Conservation (phyloP, 2,888 invertebrate genomes). For the Cheilosia scutellata region DNA sequence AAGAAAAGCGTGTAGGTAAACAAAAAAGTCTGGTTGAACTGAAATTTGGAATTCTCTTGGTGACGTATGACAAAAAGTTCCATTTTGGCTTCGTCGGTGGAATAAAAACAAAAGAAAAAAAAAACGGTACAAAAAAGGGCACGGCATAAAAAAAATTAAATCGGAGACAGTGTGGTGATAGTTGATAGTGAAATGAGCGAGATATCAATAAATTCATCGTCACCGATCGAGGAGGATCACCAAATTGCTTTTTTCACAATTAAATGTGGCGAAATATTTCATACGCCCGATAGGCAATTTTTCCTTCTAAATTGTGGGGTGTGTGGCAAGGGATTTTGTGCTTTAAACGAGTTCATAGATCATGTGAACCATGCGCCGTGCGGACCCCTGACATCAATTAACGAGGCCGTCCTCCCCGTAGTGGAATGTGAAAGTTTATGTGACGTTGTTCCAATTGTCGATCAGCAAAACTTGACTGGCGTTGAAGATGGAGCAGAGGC, state of each 20-base stretch:
- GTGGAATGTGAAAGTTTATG: constrained; percentile 36
- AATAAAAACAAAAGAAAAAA: constrained; percentile 24
- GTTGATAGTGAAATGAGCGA: constrained; percentile 29
- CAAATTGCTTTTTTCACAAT: constrained; percentile 58
- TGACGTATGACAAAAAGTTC: constrained; percentile 44
- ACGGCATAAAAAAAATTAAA: background rate
- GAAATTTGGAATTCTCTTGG: constrained; percentile 30
- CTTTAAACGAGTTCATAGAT: constrained; percentile 56
- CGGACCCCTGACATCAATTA: background rate
- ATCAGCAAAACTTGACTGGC: background rate
- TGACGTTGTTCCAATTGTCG: constrained; percentile 6
- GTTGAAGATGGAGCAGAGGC: constrained; percentile 35
- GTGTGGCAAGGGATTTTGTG: constrained; percentile 62
- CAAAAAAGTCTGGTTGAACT: constrained; percentile 52
- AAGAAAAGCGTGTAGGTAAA: constrained; percentile 45
- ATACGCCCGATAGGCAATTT: constrained; percentile 59
- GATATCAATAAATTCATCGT: constrained; percentile 17
- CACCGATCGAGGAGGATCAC: constrained; percentile 36
- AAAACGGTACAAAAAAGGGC: constrained; percentile 14
- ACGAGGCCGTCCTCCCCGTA: constrained; percentile 7
- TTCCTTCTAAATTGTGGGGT: constrained; percentile 51
- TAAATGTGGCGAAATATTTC: constrained; percentile 61
- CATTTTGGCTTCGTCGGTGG: background rate
- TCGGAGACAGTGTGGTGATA: background rate
- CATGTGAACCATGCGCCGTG: constrained; percentile 58